These are phyloP conservation scores for Drosophila paulistorum DNA, from an alignment of 1,140 invertebrate genomes.

Conservation along the genomic window DNA sequence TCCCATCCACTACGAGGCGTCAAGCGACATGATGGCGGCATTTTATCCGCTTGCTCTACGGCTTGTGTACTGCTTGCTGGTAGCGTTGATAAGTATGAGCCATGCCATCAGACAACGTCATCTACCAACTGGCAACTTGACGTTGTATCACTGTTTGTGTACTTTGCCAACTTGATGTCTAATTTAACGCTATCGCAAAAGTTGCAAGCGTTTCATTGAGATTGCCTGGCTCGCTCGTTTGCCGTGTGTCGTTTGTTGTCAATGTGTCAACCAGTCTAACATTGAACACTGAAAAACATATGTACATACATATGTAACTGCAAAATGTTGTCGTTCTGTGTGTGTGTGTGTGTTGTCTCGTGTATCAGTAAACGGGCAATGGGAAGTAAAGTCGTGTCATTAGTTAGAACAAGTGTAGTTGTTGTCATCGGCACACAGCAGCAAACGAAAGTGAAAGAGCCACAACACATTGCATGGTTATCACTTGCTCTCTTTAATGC, in stretches of 20 bases:
- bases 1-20: conserved; percentile 51
- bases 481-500: neutral
- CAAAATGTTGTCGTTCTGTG: conserved; percentile 51
- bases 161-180: conserved; percentile 75
- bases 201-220: conserved; percentile 59
- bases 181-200: conserved; percentile 78
- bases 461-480: neutral
- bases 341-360: conserved; percentile 4
- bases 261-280: conserved; percentile 71
- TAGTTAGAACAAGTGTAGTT: conserved; percentile 30
- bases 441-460: neutral
- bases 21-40: conserved; percentile 53
- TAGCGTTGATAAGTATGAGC: conserved; percentile 57
- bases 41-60: conserved; percentile 18
- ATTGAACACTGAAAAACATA: conserved; percentile 61
- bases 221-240: conserved; percentile 34
- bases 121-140: conserved; percentile 30
- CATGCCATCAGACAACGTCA: conserved; percentile 19
- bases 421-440: neutral
- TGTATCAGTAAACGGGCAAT: conserved; percentile 11
- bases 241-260: conserved; percentile 48
- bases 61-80: conserved; percentile 23
- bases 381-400: conserved; percentile 40
- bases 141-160: conserved; percentile 61
- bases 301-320: conserved; percentile 66